Base-by-base conservation (phyloP, 2,888 invertebrate species). In the Sphaerophoria taeniata region DNA sequence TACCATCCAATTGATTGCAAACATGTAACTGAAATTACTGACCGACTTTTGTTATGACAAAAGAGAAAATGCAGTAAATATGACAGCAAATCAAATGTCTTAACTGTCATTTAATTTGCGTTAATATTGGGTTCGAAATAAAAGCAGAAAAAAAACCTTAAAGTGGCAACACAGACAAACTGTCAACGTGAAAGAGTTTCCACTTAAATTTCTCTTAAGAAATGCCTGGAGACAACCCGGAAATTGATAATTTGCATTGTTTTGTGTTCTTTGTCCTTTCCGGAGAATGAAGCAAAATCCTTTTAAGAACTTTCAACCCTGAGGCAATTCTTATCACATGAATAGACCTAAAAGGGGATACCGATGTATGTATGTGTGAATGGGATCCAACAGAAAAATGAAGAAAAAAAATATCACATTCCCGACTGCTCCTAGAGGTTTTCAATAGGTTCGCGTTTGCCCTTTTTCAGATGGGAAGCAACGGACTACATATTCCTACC, bases 191-290 rank as follows among this genome's bases (percentile, higher is more conserved):
- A 43, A 43, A 61, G 63, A 47, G 11, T 61, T 61, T 45, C 11
- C 6, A 60, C 6, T 60, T 33, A 31, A 45, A 61, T 45, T 6
- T 58, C 16, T 5, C 16, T 16, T 5, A 39, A 16, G 14, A 36
- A 3, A 6, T 56, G 60, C 45, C 67, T 58, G 43, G 24, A 58
- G 65, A 60, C 56, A 72, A 53, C 56, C 81, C 71, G 81, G 81
- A 81, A 81, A 72, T 81, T 71, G 76, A 76, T 76, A 51, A 76
- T 75, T 81, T 81, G 33, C 58, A 67, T 71, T 75, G 71, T 65
- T 12, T 45, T 65, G 5, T 31, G 36, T 24, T 24, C 24, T 24
- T 24, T 24, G 24, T 24, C 24, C 24, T 24, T 24, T 24, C 24
- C 24, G 24, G 24, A 24, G 24, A 24, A 24, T 24, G 24, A 31